These are phyloP conservation scores for Pelochelys cantorii DNA, from an alignment of 2,797 vertebrate species.

Conservation along the genomic window DNA sequence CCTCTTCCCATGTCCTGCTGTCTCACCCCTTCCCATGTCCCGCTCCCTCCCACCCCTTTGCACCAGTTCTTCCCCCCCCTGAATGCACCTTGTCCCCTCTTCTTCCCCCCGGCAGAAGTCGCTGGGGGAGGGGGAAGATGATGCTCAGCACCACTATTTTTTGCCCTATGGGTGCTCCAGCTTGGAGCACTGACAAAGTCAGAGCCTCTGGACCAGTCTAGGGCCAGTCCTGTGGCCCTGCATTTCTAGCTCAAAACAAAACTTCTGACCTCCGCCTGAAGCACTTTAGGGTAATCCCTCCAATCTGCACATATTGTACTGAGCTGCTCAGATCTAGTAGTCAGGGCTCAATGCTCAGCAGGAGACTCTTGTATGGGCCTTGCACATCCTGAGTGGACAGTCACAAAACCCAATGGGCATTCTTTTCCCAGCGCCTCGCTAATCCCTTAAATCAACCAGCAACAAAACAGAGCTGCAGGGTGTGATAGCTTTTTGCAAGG, in stretches of 20 bases:
- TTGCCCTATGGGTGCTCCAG: no score
- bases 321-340: neutral
- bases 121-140: no score
- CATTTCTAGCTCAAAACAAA: neutral
- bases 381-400: neutral
- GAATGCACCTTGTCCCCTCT: no score
- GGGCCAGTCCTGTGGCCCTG: neutral
- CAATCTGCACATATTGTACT: fast-evolving
- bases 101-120: no score
- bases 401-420: fast-evolving
- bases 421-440: neutral
- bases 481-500: conserved; percentile 17
- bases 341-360: neutral
- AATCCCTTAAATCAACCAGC: neutral
- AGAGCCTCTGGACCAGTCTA: no score
- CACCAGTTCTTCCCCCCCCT: no score
- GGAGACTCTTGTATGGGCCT: neutral
- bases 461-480: conserved; percentile 18
- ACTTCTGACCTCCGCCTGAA: neutral
- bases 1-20: no score
- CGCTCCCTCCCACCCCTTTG: no score
- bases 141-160: no score
- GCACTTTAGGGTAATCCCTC: neutral
- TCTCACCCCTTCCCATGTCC: no score
- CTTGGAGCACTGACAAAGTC: no score